Base-by-base conservation (phyloP, 2,797 vertebrate genomes). In the Ctenopoma multispine region DNA sequence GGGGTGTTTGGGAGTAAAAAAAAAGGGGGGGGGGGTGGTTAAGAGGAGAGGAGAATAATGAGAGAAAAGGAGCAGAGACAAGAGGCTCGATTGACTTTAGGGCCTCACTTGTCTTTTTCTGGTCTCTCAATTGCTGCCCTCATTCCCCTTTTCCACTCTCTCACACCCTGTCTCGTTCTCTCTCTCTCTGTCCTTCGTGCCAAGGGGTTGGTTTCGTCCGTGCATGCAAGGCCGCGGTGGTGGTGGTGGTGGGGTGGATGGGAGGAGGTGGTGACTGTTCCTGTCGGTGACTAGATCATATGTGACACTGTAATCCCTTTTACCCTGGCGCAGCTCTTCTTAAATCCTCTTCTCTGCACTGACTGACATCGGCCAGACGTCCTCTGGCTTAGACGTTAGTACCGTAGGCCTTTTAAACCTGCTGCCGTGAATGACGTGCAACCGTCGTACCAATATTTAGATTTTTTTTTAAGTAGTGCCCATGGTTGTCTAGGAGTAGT, bases 211-310 rank as follows among this genome's bases (percentile, higher is more conserved):
- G 71, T 86, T 84, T 80, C 12, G 18, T 75, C 63, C 55, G 7
- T 56, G 78, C 80, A 55, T 82, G 67, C 38, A n/a, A 49, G 49
- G 40, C 17, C 7, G 11, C 5, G 50, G 75, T 24, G 54, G 78
- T 10, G 67, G 54, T 18, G 71, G n/a, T 10, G 67, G 54, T 15
- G 71, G n/a, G 38, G 38, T 10, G 36, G 60, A 44, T 21, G 36
- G 64, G 55, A 80, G 82, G 79, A 79, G 87, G 90, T 90, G 91
- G 84, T 90, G 90, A 93, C 72, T 86, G 85, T 41, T 92, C 81
- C 91, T 93, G 93, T 94, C 93, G 65, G 14, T 81, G 83, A 85
- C 81, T 68, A 82, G 92, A 93, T 94, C 90, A 79, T 85, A 86
- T 92, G 90, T 94, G 90, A 90, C 90, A 91, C 83, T 46, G 76